A percentile compares a stretch with the other conserved stretches of the same genome.
Evolutionary conservation across 2,113 vertebrate genomes (phyloP).

Genomic region (Phylloscopus whistleri): DNA sequence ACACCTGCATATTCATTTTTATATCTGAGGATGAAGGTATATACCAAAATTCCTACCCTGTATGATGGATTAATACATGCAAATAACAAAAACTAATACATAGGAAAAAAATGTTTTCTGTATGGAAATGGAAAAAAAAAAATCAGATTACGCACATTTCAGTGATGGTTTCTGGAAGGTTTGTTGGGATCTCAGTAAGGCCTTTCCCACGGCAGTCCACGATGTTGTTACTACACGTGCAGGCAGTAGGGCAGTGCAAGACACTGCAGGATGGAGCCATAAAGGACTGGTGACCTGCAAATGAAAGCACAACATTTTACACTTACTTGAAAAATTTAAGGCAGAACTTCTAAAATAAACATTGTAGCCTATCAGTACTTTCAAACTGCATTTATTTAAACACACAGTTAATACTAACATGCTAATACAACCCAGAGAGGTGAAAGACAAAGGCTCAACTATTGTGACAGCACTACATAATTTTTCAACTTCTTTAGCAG

Average conservation of each 20-base stretch:
- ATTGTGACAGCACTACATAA: neutral
- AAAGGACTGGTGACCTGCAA: slow-evolving; percentile 88
- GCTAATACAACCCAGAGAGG: neutral
- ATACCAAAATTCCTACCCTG: neutral
- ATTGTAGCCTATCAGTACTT: neutral
- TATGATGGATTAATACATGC: neutral
- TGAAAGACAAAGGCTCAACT: neutral
- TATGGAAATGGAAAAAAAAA: neutral
- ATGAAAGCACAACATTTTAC: neutral
- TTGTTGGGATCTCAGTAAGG: slow-evolving; percentile 92
- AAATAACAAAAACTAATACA: neutral
- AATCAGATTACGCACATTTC: slow-evolving; percentile 85
- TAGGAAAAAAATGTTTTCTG: neutral
- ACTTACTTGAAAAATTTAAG: neutral
- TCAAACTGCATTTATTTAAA: neutral
- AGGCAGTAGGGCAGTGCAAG: slow-evolving; percentile 90
- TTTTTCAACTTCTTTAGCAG: neutral
- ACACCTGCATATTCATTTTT: neutral
- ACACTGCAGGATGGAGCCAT: slow-evolving; percentile 92
- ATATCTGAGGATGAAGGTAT: neutral
- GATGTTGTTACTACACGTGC: slow-evolving; percentile 98
- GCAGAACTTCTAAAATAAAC: neutral
- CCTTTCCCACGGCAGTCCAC: slow-evolving; percentile 97
- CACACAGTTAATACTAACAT: neutral
- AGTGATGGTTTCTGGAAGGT: slow-evolving; percentile 96